phyloP scores from a whole-genome alignment of 2,797 vertebrate species.

The Peromyscus attwateri region DNA sequence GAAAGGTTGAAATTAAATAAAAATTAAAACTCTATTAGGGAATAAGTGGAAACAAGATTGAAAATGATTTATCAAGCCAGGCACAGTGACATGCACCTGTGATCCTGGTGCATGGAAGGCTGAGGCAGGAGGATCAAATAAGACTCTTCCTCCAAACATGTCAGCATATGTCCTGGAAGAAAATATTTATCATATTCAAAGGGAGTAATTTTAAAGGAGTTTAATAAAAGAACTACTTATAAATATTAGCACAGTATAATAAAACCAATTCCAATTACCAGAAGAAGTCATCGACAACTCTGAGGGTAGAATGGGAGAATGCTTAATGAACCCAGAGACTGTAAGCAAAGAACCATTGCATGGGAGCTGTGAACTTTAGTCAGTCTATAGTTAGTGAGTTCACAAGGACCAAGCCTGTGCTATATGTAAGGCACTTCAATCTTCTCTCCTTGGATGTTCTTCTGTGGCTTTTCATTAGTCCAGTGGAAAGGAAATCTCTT shows the following conservation, averaged over 20 bases:
- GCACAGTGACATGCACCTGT: too few relatives aligned
- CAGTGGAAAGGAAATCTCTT: neutral
- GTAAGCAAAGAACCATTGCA: neutral
- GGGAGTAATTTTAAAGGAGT: neutral
- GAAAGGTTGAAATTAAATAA: slow-evolving; percentile 27
- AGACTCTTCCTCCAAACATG: neutral
- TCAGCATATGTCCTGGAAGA: neutral
- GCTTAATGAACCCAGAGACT: neutral
- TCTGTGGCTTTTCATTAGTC: neutral
- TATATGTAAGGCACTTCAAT: neutral
- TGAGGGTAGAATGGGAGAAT: neutral
- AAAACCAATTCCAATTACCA: neutral
- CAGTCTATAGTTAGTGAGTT: neutral
- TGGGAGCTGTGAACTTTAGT: neutral
- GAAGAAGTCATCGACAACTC: neutral
- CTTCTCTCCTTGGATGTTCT: neutral
- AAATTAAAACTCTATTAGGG: neutral
- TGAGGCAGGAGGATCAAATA: neutral
- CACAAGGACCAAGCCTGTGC: neutral
- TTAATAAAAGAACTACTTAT: neutral
- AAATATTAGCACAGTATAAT: neutral
- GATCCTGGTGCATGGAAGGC: neutral
- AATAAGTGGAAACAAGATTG: slow-evolving; percentile 15
- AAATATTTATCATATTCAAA: neutral
- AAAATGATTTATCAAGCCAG: slow-evolving; percentile 31